Percentiles rank a stretch among this genome's conserved stretches.
Evolutionary conservation across 2,888 invertebrate genomes (phyloP).

Genomic region (Stenotaenia linearis): DNA sequence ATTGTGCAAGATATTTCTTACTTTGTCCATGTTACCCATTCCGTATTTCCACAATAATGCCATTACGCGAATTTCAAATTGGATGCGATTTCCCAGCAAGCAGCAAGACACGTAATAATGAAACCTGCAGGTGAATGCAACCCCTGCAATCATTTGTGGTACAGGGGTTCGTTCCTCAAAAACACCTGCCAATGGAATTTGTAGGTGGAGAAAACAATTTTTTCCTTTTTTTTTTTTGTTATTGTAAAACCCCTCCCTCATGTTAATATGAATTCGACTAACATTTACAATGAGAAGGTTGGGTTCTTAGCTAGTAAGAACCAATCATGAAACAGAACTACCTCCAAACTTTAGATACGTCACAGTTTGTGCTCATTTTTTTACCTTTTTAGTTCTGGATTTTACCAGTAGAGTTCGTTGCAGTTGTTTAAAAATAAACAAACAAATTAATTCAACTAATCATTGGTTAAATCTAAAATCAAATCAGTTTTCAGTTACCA

Average conservation of each 20-base stretch:
- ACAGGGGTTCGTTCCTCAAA: neutral
- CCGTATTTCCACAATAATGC: neutral
- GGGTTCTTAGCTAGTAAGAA: neutral
- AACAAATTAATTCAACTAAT: neutral
- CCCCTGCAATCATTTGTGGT: neutral
- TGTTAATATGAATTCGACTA: neutral
- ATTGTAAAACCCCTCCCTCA: neutral
- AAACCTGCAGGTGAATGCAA: neutral
- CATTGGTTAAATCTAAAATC: neutral
- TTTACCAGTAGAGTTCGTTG: neutral
- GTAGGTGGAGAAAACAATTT: neutral
- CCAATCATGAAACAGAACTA: neutral
- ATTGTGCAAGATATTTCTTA: neutral
- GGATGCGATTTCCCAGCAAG: neutral
- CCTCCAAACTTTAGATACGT: neutral
- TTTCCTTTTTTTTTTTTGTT: neutral
- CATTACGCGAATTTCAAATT: neutral
- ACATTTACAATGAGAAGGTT: slow-evolving; percentile 1
- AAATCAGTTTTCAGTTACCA: no score
- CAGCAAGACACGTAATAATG: neutral
- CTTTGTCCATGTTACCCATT: neutral
- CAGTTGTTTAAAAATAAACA: neutral
- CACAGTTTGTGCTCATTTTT: neutral
- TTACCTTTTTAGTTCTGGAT: neutral
- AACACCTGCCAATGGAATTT: neutral